These are phyloP conservation scores for Paradoxurus hermaphroditus DNA, from an alignment of 2,113 vertebrate genomes.

Conservation along the genomic window DNA sequence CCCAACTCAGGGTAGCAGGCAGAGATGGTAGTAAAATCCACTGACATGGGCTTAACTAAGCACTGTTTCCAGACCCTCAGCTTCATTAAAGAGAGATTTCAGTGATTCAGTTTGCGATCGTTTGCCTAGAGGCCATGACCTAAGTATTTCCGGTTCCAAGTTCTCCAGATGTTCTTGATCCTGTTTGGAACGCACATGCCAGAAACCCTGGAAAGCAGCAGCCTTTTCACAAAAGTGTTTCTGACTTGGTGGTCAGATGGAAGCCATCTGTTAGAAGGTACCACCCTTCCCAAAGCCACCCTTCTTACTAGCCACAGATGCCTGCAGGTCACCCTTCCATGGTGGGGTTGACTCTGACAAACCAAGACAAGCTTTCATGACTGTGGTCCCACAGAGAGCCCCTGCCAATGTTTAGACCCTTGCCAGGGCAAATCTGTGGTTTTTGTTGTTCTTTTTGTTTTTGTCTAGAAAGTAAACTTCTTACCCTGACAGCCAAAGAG, in stretches of 20 bases:
- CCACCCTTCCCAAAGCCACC: constrained; percentile 30
- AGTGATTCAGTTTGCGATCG: constrained; percentile 62
- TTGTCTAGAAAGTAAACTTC: background rate
- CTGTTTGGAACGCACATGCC: constrained; percentile 60
- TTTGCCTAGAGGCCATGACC: constrained; percentile 76
- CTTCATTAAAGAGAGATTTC: constrained; percentile 52
- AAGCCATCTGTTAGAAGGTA: constrained; percentile 64
- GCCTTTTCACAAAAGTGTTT: constrained; percentile 49
- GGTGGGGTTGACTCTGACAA: background rate
- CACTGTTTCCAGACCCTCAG: constrained; percentile 48
- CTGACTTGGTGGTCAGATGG: constrained; percentile 74
- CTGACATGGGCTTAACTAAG: background rate
- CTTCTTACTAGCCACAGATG: background rate
- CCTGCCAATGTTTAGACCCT: background rate
- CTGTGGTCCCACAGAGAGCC: background rate
- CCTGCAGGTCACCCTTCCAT: background rate
- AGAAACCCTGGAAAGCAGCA: constrained; percentile 77
- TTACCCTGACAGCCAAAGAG: background rate
- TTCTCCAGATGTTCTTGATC: constrained; percentile 78
- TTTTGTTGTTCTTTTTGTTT: background rate
- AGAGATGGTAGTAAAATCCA: background rate
- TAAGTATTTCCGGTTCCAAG: constrained; percentile 67
- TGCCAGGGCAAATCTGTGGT: background rate
- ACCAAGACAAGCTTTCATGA: background rate
- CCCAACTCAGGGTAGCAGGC: constrained; percentile 8